phyloP scores from a whole-genome alignment of 92 coral and sea anemone genomes.

The Porites lobata region DNA sequence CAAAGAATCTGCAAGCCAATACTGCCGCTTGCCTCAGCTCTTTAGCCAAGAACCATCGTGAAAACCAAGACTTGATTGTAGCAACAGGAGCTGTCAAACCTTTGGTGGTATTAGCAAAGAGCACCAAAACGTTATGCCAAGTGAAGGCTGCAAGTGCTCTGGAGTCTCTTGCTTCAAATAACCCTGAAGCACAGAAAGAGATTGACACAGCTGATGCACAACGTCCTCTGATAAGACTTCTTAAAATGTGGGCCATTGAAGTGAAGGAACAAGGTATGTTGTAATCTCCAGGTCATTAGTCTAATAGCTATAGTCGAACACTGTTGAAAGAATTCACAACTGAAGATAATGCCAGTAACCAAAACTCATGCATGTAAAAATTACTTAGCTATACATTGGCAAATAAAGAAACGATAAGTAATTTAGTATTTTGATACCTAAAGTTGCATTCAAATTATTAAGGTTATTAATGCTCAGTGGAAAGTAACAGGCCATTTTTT shows the following conservation, averaged over 20 bases:
- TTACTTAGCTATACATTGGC: no score
- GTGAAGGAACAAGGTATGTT: constrained; percentile 96
- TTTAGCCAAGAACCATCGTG: constrained; percentile 78
- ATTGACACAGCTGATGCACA: constrained; percentile 95
- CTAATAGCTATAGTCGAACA: not conserved
- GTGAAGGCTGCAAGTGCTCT: constrained; percentile 99
- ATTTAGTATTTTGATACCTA: no score
- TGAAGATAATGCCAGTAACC: no score
- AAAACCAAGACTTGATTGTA: constrained; percentile 89
- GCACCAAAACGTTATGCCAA: constrained; percentile 90
- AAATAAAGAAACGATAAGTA: no score
- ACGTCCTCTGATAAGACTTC: constrained; percentile 89
- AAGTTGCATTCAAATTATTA: no score
- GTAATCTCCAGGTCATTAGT: not conserved
- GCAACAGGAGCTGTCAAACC: constrained; percentile 92
- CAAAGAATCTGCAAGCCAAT: constrained; percentile 95
- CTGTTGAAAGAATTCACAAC: not conserved
- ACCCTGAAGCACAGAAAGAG: constrained; percentile 91
- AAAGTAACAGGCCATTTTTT: no score
- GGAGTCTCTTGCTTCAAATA: constrained; percentile 88
- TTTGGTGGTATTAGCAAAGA: constrained; percentile 83
- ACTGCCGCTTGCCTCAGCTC: constrained; percentile 98
- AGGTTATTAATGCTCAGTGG: no score
- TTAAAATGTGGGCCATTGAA: constrained; percentile 97
- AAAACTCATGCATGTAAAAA: no score